Conservation (phyloP, 1,140 invertebrate species). For the Papilio aristodemus region DNA sequence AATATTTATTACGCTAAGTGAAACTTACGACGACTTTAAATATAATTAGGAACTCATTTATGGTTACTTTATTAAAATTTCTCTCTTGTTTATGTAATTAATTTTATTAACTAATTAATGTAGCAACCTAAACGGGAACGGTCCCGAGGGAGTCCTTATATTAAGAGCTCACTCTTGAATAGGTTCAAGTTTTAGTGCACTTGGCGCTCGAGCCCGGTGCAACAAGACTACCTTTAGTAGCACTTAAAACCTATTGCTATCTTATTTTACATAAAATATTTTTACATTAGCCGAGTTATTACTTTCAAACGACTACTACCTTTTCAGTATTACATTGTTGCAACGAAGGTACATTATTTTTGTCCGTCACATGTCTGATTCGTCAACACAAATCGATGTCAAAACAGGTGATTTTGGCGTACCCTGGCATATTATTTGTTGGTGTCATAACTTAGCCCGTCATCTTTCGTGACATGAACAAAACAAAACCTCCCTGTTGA, state of each 20-base stretch:
- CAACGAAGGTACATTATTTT: no score
- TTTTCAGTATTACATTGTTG: no score
- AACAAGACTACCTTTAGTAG: constrained; percentile 13
- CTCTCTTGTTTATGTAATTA: neutral
- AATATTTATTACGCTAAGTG: no score
- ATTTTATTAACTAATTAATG: constrained; percentile 1
- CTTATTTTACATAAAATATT: neutral
- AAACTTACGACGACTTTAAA: no score
- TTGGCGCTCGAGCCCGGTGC: neutral
- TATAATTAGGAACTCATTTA: neutral
- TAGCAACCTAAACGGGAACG: neutral
- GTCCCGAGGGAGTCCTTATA: constrained; percentile 7
- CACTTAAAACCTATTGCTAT: neutral
- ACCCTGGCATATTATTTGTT: no score
- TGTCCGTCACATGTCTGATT: no score
- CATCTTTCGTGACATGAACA: no score
- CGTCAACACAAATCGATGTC: no score
- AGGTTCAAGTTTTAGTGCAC: constrained; percentile 15
- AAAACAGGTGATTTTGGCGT: no score
- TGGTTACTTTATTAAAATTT: neutral
- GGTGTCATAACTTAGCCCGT: no score
- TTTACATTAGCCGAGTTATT: neutral
- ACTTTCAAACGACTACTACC: no score
- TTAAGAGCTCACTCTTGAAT: constrained; percentile 1
- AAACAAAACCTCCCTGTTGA: no score